These are phyloP conservation scores for Martes martes DNA, from an alignment of 2,113 vertebrate species.

Conservation along the genomic window DNA sequence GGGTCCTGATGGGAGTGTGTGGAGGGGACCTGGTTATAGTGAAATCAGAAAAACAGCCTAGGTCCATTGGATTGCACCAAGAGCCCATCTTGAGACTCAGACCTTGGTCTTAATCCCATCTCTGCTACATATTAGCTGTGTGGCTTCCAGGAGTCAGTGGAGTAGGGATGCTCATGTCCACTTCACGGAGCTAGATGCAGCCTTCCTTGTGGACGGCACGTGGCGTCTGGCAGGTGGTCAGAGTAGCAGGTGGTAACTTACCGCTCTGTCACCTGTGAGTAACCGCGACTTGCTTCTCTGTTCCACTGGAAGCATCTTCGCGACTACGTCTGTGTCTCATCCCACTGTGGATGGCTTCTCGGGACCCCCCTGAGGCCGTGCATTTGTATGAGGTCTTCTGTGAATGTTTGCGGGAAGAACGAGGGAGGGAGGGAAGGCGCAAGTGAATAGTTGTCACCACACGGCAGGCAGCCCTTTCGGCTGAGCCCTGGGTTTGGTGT, in stretches of 20 bases:
- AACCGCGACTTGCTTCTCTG: not conserved
- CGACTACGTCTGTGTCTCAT: not conserved
- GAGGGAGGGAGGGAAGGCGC: rapidly evolving
- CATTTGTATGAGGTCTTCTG: rapidly evolving
- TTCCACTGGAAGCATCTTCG: not conserved
- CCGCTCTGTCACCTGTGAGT: not conserved
- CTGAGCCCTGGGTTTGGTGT: not conserved
- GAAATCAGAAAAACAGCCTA: not conserved
- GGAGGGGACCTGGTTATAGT: rapidly evolving
- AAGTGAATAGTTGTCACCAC: not conserved
- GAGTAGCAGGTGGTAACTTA: not conserved
- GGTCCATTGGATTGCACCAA: rapidly evolving
- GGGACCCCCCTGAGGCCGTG: rapidly evolving
- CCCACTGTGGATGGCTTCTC: rapidly evolving
- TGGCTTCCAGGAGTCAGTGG: not conserved
- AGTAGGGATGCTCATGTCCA: rapidly evolving
- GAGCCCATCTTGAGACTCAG: not conserved
- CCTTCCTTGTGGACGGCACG: rapidly evolving
- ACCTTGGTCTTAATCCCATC: not conserved
- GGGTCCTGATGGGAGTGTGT: rapidly evolving
- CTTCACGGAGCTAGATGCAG: rapidly evolving
- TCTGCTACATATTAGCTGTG: too few relatives aligned
- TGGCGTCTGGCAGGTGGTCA: rapidly evolving
- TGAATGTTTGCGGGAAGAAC: not conserved
- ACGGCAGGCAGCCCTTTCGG: not conserved